Evolutionary conservation across 2,797 vertebrate genomes (phyloP).

Genomic region (Eulemur rubriventer): DNA sequence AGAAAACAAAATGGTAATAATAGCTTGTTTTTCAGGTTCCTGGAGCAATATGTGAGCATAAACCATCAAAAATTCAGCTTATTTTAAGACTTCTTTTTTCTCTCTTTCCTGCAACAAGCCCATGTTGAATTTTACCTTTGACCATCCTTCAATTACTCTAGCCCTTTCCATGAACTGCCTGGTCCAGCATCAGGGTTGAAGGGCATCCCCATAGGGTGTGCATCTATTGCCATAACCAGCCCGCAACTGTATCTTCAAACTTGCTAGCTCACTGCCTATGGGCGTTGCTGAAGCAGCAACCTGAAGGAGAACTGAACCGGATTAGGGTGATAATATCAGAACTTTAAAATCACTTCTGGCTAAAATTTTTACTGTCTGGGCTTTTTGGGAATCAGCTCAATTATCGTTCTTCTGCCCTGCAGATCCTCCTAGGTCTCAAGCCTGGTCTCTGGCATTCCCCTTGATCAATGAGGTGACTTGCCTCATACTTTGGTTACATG

Average conservation of each 20-base stretch:
- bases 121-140: neutral
- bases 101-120: constrained; percentile 8
- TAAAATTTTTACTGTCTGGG: neutral
- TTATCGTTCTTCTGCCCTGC: neutral
- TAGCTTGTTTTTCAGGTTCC: neutral
- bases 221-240: neutral
- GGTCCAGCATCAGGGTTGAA: neutral
- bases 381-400: neutral
- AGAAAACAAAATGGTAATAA: neutral
- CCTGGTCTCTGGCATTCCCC: neutral
- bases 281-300: neutral
- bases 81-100: neutral
- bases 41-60: neutral
- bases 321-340: neutral
- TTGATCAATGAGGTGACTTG: neutral
- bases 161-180: neutral
- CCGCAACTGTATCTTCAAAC: neutral
- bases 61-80: neutral
- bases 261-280: neutral
- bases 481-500: neutral
- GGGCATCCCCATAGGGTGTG: too few species aligned
- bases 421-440: neutral
- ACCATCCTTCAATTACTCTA: neutral
- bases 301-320: neutral
- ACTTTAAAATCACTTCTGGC: neutral